phyloP scores from a whole-genome alignment of 1,140 invertebrate species.

The Drosophila aff. region DNA sequence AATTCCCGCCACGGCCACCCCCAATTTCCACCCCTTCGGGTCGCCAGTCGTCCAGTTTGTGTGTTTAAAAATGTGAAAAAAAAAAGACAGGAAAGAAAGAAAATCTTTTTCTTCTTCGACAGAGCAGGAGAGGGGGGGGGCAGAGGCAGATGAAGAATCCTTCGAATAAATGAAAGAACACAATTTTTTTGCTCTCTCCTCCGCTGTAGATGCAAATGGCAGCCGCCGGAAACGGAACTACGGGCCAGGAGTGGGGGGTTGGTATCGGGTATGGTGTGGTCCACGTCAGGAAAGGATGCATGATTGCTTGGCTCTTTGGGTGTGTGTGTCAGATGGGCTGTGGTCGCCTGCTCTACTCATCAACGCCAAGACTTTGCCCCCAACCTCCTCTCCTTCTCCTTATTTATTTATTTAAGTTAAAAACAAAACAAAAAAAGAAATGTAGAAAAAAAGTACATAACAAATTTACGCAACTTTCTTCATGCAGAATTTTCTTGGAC shows the following conservation, averaged over 20 bases:
- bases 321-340: conserved; percentile 40
- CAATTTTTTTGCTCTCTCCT: conserved; percentile 35
- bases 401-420: conserved; percentile 81
- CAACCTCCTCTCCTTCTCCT: neutral
- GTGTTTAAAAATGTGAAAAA: conserved; percentile 50
- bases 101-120: conserved; percentile 80
- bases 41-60: conserved; percentile 59
- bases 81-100: conserved; percentile 13
- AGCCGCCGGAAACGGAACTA: conserved; percentile 80
- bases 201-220: conserved; percentile 74
- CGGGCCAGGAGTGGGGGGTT: conserved; percentile 28
- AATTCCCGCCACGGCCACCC: conserved; percentile 20
- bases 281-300: conserved; percentile 72
- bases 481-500: conserved; percentile 50
- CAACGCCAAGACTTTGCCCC: conserved; percentile 43
- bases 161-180: conserved; percentile 79
- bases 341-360: conserved; percentile 62
- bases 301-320: conserved; percentile 65
- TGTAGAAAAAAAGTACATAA: conserved; percentile 63
- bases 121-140: conserved; percentile 6
- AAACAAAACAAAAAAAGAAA: conserved; percentile 39
- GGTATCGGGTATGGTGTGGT: neutral
- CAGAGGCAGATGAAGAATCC: conserved; percentile 45
- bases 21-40: conserved; percentile 13
- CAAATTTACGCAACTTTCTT: conserved; percentile 81